Base-by-base conservation (phyloP, 2,888 invertebrate species). In the Aproaerema taeniolella region DNA sequence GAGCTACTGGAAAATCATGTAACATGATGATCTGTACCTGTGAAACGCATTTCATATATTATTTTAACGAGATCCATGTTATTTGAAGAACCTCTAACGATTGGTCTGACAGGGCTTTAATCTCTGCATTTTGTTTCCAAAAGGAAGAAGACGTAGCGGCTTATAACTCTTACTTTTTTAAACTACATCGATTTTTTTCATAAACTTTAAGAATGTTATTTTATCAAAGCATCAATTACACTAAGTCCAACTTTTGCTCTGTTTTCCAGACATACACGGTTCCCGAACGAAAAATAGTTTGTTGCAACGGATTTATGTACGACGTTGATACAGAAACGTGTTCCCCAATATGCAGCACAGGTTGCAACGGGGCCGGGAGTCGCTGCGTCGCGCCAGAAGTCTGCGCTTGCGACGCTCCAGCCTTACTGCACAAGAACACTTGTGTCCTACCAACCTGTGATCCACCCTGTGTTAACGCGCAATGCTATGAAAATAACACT, bases 271-370 rank as follows among this genome's bases (percentile, higher is more conserved):
- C 57, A 1, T 69, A 64, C 47, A 49, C 52, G 8, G 60, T 55
- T 14, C 63, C 61, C 38, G 58, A 48, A 30, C 71, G 67, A 28
- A 67, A 61, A 16, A 61, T 62, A 1, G 59, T 81, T 1, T 86
- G 86, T 57, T 85, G 86, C 44, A 65, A 62, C n/a, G 86, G 86
- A 11, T 86, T 69, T 70, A 60, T 66, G 25, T 80, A 85, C 45
- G 42, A 57, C n/a, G 59, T 61, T 29, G 57, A 62, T 1, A 45
- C 47, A 0, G 78, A 83, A 32, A 39, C 43, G 4, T 90, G 90
- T 48, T 54, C 63, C 0, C 87, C 90, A 0, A 62, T 74, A 1
- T 90, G 90, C 55, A 76, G 75, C 42, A 80, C 78, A 0, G 81
- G 80, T 0, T 89, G 89, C 52, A 50, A 44, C 2, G 64, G 70